Evolutionary conservation across 92 coral and sea anemone species (phyloP).

Genomic region (Parazoanthus swiftii): DNA sequence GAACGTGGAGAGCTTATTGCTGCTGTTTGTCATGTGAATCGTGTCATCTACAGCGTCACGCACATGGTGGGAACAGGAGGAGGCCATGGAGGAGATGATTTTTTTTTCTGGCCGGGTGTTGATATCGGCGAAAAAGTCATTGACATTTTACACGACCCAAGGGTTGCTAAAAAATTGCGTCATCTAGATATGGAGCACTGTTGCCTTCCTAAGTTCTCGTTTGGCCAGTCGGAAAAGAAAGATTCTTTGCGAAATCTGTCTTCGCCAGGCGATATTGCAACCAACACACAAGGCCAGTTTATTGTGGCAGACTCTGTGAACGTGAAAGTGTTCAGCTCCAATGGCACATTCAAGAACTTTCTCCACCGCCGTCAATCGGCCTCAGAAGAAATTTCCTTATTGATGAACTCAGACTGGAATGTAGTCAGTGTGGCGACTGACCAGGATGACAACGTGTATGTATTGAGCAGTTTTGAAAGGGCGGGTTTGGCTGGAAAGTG

Average conservation of each 20-base stretch:
- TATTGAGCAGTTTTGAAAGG: neutral
- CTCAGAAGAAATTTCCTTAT: neutral
- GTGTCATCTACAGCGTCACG: neutral
- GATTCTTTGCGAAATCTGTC: neutral
- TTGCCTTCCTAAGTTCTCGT: neutral
- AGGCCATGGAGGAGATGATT: too few relatives aligned
- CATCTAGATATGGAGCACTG: neutral
- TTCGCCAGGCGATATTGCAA: neutral
- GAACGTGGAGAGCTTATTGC: conserved; percentile 1
- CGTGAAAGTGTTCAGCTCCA: neutral
- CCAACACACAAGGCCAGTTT: conserved; percentile 17
- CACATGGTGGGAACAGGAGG: neutral
- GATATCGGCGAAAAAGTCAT: neutral
- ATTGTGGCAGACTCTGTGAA: conserved; percentile 4
- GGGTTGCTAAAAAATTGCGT: neutral
- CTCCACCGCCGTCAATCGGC: neutral
- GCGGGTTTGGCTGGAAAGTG: neutral
- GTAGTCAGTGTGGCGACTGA: neutral
- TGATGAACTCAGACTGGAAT: neutral
- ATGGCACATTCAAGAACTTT: neutral
- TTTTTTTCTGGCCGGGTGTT: neutral
- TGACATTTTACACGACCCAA: neutral
- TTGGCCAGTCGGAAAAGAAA: neutral
- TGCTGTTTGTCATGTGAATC: neutral
- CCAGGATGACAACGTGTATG: neutral